Evolutionary conservation across 2,797 vertebrate genomes (phyloP).

Genomic region (Phataginus tetradactyla): DNA sequence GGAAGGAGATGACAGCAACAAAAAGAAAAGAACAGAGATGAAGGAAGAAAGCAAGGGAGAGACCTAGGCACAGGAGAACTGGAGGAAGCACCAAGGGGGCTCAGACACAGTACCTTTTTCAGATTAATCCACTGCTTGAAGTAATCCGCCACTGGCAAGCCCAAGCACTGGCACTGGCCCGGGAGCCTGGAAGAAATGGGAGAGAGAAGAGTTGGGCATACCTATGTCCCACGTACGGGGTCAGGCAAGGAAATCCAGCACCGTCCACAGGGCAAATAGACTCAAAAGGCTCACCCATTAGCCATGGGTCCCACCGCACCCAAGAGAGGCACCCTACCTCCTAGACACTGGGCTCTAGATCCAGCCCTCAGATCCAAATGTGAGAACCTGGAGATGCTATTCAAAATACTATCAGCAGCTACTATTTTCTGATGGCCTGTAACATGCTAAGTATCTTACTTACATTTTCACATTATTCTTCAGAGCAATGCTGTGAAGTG

Average conservation of each 20-base stretch:
- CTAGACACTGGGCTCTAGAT: neutral
- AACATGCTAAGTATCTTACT: neutral
- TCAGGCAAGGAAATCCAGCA: neutral
- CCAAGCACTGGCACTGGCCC: slow-evolving; percentile 91
- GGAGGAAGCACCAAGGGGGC: neutral
- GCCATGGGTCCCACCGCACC: neutral
- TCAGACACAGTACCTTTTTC: slow-evolving; percentile 89
- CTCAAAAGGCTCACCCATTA: neutral
- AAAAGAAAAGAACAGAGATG: slow-evolving; percentile 58
- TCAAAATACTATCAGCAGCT: neutral
- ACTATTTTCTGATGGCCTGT: slow-evolving; percentile 18
- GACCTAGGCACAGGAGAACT: neutral
- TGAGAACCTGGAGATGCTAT: slow-evolving; percentile 15
- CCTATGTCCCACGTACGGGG: neutral
- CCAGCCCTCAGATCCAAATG: slow-evolving; percentile 9
- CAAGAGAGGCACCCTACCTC: neutral
- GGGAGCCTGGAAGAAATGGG: slow-evolving; percentile 89
- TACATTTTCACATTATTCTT: slow-evolving; percentile 4
- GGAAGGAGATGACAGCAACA: slow-evolving; percentile 38
- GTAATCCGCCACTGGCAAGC: slow-evolving; percentile 91
- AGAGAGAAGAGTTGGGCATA: slow-evolving; percentile 84
- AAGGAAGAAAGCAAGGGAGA: slow-evolving; percentile 19
- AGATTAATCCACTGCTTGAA: slow-evolving; percentile 94
- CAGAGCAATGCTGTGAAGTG: neutral
- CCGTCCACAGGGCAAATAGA: neutral